These are phyloP conservation scores for Melanotaenia parkinsoni DNA, from an alignment of 2,797 vertebrate genomes.

Conservation along the genomic window DNA sequence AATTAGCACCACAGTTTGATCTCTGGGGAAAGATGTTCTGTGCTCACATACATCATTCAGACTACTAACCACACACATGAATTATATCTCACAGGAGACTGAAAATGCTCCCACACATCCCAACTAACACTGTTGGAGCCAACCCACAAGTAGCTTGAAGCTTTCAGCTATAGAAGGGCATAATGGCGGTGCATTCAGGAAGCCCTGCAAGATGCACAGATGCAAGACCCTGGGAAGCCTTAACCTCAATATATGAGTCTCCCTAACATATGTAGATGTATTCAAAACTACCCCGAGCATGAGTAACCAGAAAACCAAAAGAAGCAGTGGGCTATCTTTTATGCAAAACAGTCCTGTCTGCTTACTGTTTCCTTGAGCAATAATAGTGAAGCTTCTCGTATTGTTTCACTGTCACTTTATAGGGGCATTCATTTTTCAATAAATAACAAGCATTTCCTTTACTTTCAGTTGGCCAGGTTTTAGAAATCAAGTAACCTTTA, in stretches of 20 bases:
- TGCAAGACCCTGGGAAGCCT: constrained; percentile 37
- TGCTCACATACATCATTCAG: constrained; percentile 54
- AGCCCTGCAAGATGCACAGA: constrained; percentile 16
- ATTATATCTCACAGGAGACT: constrained; percentile 31
- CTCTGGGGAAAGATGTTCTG: constrained; percentile 28
- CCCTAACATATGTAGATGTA: constrained; percentile 49
- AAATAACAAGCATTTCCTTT: constrained; percentile 57
- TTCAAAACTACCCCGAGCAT: constrained; percentile 56
- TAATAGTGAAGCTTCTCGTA: constrained; percentile 14
- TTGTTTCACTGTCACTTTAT: constrained; percentile 33
- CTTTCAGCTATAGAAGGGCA: constrained; percentile 23
- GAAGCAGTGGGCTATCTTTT: constrained; percentile 47
- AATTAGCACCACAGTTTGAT: constrained; percentile 42
- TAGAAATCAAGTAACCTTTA: constrained; percentile 15
- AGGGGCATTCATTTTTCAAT: constrained; percentile 48
- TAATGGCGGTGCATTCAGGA: constrained; percentile 39
- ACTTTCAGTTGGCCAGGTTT: constrained; percentile 25
- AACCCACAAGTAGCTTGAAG: constrained; percentile 51
- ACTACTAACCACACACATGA: constrained; percentile 37
- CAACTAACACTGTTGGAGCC: constrained; percentile 12
- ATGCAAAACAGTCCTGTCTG: constrained; percentile 64
- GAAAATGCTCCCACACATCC: constrained; percentile 17
- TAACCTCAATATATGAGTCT: constrained; percentile 50
- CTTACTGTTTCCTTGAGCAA: constrained; percentile 50
- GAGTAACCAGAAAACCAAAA: constrained; percentile 50